These are phyloP conservation scores for Myotis pilosus DNA, from an alignment of 2,797 vertebrate species.

Conservation along the genomic window DNA sequence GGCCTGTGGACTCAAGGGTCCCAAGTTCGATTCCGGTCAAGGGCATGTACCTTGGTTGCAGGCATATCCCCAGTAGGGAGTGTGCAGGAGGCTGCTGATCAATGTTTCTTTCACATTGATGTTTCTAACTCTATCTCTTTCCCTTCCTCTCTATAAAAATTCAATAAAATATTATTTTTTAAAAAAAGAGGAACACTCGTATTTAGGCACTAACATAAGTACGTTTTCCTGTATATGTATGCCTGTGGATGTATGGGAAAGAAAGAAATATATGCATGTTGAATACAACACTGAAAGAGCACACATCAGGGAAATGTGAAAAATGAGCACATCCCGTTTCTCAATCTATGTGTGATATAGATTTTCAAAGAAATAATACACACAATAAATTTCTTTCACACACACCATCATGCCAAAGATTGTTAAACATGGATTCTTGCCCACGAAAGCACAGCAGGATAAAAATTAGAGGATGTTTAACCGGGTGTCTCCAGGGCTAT, in stretches of 20 bases:
- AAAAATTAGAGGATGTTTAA: constrained; percentile 58
- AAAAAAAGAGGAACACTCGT: not conserved
- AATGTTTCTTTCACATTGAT: no score
- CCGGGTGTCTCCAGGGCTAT: constrained; percentile 38
- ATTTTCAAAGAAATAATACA: constrained; percentile 28
- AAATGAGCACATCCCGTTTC: not conserved
- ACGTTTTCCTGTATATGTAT: not conserved
- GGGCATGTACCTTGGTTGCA: no score
- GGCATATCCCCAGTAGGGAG: no score
- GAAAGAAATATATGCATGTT: not conserved
- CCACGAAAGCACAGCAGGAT: constrained; percentile 7
- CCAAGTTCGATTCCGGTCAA: no score
- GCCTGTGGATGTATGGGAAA: not conserved
- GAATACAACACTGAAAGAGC: not conserved
- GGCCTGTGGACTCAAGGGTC: no score
- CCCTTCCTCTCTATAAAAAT: no score
- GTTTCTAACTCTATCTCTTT: no score
- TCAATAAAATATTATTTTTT: no score
- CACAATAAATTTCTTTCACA: constrained; percentile 46
- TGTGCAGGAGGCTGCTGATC: no score
- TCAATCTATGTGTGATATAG: not conserved
- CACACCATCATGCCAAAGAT: constrained; percentile 1
- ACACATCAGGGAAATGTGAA: not conserved
- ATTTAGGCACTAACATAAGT: not conserved
- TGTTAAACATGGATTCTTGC: constrained; percentile 26